Evolutionary conservation across 2,113 vertebrate genomes (phyloP), one percentile per base, ranked within the genome.

Genomic region (Hippocampus abdominalis): DNA sequence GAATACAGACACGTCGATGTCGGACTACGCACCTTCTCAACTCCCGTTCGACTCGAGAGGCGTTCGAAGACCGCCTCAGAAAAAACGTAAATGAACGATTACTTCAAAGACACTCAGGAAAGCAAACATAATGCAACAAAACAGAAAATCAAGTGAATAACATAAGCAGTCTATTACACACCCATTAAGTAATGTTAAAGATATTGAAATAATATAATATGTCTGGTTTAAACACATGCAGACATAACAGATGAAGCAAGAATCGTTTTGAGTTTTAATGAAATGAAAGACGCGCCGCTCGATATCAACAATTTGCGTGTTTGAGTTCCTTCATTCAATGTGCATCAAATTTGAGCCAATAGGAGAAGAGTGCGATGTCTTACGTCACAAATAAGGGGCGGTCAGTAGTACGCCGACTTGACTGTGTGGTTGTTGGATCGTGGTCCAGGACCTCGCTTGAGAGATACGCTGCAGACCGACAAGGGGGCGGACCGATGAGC

Each of bases 361-460:
- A 7, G 66, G 60, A 71, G 68, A 25, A 1, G 63, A 82, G 79
- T 81, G 85, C 89, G 86, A 29, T 20, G 4, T 27, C 0, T 1
- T 10, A 76, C 87, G 89, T 93, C 88, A 90, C 62, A 82, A 80
- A 84, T 64, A 85, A 56, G 79, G 76, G 89, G 89, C 85, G 85
- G 44, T 32, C 40, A 1, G 57, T 63, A 80, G 74, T 73, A 78
- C 76, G 87, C 40, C 67, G 0, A 27, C 63, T 51, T 82, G 81
- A 73, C 83, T 82, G 77, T 75, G 69, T 72, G 20, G 48, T 49
- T 69, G 73, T 85, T 76, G 74, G 71, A 77, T 75, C 77, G 86
- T 87, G 86, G 82, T 3, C 32, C 76, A 71, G 16, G 60, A 79
- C 64, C 69, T 63, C 36, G 69, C 66, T 74, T 71, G 44, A 80